Conservation (phyloP, 2,113 vertebrate species). For the Ranitomeya imitator region DNA sequence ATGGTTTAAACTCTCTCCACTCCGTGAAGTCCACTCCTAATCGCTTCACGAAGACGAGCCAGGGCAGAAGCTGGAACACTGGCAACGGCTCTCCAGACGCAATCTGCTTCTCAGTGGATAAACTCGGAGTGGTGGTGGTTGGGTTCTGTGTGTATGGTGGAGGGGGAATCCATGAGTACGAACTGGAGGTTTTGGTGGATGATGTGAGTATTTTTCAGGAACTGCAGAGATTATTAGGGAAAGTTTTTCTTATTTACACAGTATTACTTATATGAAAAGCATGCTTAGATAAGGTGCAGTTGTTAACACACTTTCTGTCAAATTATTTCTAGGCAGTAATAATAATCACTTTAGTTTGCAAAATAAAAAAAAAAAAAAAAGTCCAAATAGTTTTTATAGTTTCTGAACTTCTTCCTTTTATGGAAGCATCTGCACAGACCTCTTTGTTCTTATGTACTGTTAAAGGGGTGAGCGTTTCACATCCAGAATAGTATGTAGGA, state of each 20-base stretch:
- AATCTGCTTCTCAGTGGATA: constrained; percentile 96
- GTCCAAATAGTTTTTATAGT: no score
- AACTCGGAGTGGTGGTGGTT: constrained; percentile 92
- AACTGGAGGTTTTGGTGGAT: constrained; percentile 94
- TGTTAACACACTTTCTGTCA: no score
- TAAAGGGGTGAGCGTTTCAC: no score
- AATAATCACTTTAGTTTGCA: no score
- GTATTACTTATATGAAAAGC: background rate
- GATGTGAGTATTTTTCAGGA: constrained; percentile 81
- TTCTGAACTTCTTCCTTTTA: no score
- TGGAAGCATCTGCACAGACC: no score
- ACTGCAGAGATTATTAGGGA: background rate
- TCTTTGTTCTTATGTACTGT: no score
- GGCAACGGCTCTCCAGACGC: constrained; percentile 98
- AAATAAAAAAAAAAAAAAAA: no score
- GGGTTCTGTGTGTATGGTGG: constrained; percentile 98
- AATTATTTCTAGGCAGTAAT: no score
- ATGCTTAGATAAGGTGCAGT: background rate
- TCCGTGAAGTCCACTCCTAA: constrained; percentile 95
- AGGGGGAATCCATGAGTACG: constrained; percentile 97
- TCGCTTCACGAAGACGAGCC: constrained; percentile 96
- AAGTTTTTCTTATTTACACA: background rate
- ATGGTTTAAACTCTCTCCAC: constrained; percentile 93
- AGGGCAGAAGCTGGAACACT: constrained; percentile 98
- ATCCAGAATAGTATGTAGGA: no score